Conservation (phyloP, 2,888 invertebrate species). For the Leptopilina syphax region DNA sequence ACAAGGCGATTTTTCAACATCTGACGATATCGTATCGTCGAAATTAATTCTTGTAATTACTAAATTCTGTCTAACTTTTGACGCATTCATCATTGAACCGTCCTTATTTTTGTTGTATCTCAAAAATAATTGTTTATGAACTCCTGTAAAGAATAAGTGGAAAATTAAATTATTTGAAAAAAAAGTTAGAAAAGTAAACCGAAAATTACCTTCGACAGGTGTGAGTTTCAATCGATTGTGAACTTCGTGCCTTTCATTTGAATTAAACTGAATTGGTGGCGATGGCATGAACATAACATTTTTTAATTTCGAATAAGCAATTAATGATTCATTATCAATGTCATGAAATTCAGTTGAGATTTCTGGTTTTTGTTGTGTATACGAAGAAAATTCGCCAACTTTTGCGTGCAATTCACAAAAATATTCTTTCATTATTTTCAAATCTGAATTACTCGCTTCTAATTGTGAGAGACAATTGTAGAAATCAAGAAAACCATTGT, state of each 20-base stretch:
- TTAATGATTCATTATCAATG: conserved; percentile 28
- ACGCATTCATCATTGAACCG: conserved; percentile 42
- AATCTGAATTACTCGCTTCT: conserved; percentile 63
- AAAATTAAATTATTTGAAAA: background rate
- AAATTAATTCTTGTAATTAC: conserved; percentile 59
- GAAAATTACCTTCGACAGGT: conserved; percentile 65
- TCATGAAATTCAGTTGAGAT: background rate
- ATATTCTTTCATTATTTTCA: conserved; percentile 57
- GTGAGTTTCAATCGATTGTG: conserved; percentile 66
- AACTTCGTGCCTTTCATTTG: conserved; percentile 56
- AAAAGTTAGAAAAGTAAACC: background rate
- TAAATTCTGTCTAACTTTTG: conserved; percentile 57
- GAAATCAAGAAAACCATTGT: conserved; percentile 57
- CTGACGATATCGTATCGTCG: conserved; percentile 54
- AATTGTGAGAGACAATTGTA: conserved; percentile 61
- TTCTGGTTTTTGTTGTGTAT: conserved; percentile 46
- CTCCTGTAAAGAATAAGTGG: conserved; percentile 48
- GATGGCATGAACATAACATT: conserved; percentile 66
- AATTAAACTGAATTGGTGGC: conserved; percentile 66
- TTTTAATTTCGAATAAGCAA: conserved; percentile 50
- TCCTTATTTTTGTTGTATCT: conserved; percentile 59
- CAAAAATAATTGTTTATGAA: conserved; percentile 62
- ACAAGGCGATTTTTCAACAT: conserved; percentile 48
- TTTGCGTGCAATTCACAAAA: conserved; percentile 57
- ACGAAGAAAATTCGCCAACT: conserved; percentile 45